Conservation (phyloP, 2,888 invertebrate species). For the Kuschelorhynchus macadamiae region DNA sequence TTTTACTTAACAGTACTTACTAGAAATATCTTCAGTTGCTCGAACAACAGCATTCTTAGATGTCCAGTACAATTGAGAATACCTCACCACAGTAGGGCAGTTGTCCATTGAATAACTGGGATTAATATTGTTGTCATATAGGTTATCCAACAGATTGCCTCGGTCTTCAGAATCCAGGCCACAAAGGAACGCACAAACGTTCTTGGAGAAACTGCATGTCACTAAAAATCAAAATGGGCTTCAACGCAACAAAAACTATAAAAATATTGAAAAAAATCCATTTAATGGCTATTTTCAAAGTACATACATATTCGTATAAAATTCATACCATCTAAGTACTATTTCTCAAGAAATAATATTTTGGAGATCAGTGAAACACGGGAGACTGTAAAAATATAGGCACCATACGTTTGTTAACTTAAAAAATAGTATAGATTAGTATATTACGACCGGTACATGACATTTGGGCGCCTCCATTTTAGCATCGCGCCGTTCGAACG, state of each 20-base stretch:
- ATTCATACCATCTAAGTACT: too few species aligned
- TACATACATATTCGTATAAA: too few species aligned
- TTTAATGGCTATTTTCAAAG: too few species aligned
- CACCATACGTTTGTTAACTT: too few species aligned
- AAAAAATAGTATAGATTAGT: too few species aligned
- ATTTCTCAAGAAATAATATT: too few species aligned
- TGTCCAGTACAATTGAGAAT: background rate
- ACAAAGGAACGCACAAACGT: constrained; percentile 68
- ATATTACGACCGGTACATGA: too few species aligned
- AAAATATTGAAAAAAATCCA: too few species aligned
- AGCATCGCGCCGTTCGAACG: too few species aligned
- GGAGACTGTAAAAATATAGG: background rate
- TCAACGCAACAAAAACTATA: background rate
- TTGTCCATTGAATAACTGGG: constrained; percentile 20
- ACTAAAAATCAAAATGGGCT: constrained; percentile 58
- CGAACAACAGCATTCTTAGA: constrained; percentile 4
- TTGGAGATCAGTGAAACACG: too few species aligned
- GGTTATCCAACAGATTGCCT: constrained; percentile 57
- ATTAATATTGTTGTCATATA: constrained; percentile 57
- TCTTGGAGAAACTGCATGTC: constrained; percentile 63
- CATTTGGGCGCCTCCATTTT: too few species aligned
- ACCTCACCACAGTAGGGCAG: constrained; percentile 35
- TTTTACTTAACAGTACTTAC: too few species aligned
- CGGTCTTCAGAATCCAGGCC: constrained; percentile 57
- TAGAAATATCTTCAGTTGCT: background rate